Conservation (phyloP, 2,113 vertebrate genomes). For the Campylomormyrus numenius region DNA sequence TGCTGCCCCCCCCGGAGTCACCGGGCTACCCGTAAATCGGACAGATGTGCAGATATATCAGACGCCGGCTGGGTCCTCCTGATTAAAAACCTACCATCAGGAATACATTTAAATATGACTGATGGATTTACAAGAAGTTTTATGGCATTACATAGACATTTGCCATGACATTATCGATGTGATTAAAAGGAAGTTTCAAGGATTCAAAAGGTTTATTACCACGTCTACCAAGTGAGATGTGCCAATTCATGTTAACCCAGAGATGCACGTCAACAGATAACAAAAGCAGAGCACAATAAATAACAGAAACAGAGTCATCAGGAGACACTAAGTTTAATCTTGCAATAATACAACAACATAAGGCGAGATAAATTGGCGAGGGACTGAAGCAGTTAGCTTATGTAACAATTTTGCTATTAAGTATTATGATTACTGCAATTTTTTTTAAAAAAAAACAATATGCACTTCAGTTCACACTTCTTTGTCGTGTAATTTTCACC, state of each 20-base stretch:
- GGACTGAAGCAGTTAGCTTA: neutral
- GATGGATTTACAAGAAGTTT: neutral
- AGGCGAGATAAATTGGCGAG: neutral
- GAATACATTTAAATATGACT: neutral
- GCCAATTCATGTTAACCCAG: neutral
- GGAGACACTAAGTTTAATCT: neutral
- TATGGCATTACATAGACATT: neutral
- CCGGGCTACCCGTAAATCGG: neutral
- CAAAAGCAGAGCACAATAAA: neutral
- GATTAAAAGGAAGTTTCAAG: neutral
- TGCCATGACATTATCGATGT: neutral
- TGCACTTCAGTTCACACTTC: neutral
- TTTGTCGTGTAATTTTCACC: neutral
- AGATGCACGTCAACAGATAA: neutral
- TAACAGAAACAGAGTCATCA: neutral
- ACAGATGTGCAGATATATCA: neutral
- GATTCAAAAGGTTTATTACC: neutral
- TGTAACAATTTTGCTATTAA: neutral
- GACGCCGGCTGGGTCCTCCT: neutral
- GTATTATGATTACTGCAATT: neutral
- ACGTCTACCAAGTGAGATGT: neutral
- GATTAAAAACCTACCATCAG: neutral
- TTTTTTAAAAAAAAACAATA: neutral
- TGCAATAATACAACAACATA: neutral
- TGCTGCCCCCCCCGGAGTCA: neutral